phyloP scores from a whole-genome alignment of 1,140 invertebrate species.

The Meteorus sp. region DNA sequence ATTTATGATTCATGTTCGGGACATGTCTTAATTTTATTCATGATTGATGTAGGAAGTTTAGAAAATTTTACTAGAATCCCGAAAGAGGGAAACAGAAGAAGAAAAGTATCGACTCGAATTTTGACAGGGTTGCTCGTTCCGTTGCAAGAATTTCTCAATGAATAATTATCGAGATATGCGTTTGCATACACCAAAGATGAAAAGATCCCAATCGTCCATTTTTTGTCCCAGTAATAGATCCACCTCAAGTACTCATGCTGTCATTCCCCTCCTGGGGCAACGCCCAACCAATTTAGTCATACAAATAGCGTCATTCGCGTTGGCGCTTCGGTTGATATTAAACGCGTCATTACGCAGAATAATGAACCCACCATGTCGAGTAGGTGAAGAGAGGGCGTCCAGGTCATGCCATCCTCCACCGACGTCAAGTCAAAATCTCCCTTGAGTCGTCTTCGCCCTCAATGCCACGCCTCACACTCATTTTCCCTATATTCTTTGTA shows the following conservation, averaged over 20 bases:
- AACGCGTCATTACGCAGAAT: constrained; percentile 35
- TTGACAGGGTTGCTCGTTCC: too few relatives aligned
- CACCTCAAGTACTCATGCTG: too few relatives aligned
- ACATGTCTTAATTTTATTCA: too few relatives aligned
- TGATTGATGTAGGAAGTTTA: too few relatives aligned
- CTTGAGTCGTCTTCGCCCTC: background rate
- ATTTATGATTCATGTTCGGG: too few relatives aligned
- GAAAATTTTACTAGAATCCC: too few relatives aligned
- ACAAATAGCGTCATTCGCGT: constrained; percentile 33
- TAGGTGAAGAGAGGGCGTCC: background rate
- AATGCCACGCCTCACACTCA: background rate
- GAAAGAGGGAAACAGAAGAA: too few relatives aligned
- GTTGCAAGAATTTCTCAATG: too few relatives aligned
- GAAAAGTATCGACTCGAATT: too few relatives aligned
- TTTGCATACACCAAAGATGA: too few relatives aligned
- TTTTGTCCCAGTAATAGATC: background rate
- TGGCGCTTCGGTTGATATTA: constrained; percentile 32
- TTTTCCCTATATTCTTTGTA: background rate
- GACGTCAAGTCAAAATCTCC: too few relatives aligned
- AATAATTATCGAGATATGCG: too few relatives aligned
- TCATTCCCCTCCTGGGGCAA: constrained; percentile 6
- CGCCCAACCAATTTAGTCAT: constrained; percentile 33
- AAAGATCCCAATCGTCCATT: background rate
- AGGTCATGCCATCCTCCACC: constrained; percentile 2
- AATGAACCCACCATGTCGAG: constrained; percentile 26